These are phyloP conservation scores for Pocillopora damicornis DNA, from an alignment of 64 coral and sea anemone species.

Conservation along the genomic window DNA sequence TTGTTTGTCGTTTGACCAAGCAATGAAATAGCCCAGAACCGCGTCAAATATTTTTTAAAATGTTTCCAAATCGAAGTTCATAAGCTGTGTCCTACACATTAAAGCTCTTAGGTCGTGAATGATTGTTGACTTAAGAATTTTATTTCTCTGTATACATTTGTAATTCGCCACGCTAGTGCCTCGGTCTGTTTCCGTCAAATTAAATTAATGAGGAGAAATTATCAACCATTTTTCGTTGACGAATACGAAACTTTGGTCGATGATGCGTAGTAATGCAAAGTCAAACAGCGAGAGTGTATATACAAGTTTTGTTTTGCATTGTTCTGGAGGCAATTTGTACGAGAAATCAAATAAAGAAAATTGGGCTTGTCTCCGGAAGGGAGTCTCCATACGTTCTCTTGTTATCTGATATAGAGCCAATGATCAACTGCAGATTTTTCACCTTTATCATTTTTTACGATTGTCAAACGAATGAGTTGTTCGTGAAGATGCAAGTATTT, in stretches of 20 bases:
- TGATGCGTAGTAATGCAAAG: neutral
- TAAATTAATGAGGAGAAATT: neutral
- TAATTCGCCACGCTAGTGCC: neutral
- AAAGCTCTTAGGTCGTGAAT: neutral
- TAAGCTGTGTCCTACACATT: neutral
- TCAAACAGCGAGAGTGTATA: neutral
- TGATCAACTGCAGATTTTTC: slow-evolving; percentile 13
- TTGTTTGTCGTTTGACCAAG: too few species aligned
- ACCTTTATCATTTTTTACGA: neutral
- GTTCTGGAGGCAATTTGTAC: neutral
- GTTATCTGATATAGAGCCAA: neutral
- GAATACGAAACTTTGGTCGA: neutral
- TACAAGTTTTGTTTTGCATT: slow-evolving; percentile 4
- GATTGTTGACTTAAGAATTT: slow-evolving; percentile 1
- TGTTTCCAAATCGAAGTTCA: neutral
- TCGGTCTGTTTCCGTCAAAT: neutral
- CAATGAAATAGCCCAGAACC: neutral
- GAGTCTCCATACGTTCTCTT: slow-evolving; percentile 21
- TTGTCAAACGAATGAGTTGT: too few species aligned
- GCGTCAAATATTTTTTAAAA: neutral
- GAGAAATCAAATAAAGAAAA: slow-evolving; percentile 1
- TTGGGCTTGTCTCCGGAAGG: slow-evolving; percentile 32
- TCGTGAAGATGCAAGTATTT: too few species aligned
- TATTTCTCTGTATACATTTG: neutral
- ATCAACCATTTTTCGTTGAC: neutral